A percentile compares a stretch with the other conserved stretches of the same genome.
Evolutionary conservation across 92 coral and sea anemone species (phyloP).

Genomic region (Scolanthus callimorphus): DNA sequence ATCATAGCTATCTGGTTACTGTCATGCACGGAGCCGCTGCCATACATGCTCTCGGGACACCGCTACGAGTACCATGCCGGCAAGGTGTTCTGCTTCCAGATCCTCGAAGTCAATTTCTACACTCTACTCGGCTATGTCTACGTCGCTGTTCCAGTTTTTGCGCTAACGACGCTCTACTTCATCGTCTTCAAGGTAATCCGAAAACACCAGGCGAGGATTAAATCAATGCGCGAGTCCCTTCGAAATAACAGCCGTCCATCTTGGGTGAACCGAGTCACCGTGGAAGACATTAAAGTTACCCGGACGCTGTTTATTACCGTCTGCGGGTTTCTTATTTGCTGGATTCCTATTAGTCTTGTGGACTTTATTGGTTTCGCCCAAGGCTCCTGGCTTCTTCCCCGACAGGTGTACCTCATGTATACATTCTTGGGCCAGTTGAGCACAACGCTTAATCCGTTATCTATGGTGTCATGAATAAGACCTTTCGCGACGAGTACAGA

Average conservation of each 20-base stretch:
- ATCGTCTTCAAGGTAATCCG: slow-evolving; percentile 52
- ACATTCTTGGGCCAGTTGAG: slow-evolving; percentile 73
- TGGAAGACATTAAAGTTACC: slow-evolving; percentile 67
- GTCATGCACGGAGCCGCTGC: slow-evolving; percentile 61
- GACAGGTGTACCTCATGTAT: slow-evolving; percentile 76
- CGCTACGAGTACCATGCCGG: slow-evolving; percentile 76
- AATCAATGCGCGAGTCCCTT: slow-evolving; percentile 19
- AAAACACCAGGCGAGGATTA: slow-evolving; percentile 38
- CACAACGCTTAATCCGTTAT: slow-evolving; percentile 69
- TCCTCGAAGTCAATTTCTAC: slow-evolving; percentile 60
- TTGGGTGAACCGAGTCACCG: slow-evolving; percentile 21
- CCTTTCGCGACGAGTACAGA: slow-evolving; percentile 67
- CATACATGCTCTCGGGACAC: slow-evolving; percentile 66
- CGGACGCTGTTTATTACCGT: slow-evolving; percentile 66
- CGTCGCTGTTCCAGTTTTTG: slow-evolving; percentile 48
- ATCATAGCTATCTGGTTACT: slow-evolving; percentile 55
- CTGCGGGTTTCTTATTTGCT: slow-evolving; percentile 63
- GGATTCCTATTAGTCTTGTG: slow-evolving; percentile 68
- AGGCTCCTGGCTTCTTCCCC: slow-evolving; percentile 64
- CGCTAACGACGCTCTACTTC: slow-evolving; percentile 58
- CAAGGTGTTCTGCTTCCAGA: slow-evolving; percentile 81
- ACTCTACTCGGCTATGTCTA: slow-evolving; percentile 62
- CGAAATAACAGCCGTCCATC: slow-evolving; percentile 6
- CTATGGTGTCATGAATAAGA: slow-evolving; percentile 81
- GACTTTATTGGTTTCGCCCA: slow-evolving; percentile 74